A percentile compares a stretch with the other conserved stretches of the same genome.
Evolutionary conservation across 2,888 invertebrate species (phyloP).

Genomic region (Stenodera caucasica): DNA sequence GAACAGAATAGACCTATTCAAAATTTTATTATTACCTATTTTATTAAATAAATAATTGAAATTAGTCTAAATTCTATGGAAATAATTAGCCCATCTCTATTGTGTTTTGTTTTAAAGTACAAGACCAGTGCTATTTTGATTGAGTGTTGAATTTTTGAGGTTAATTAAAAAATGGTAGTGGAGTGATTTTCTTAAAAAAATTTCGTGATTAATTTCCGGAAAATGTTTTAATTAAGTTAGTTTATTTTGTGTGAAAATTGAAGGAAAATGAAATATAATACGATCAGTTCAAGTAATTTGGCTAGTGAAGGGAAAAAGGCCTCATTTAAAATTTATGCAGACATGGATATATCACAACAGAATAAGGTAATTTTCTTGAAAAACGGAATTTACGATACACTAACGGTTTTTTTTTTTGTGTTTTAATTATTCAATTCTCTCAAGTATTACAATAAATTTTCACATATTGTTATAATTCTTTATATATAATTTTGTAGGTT

Average conservation of each 20-base stretch:
- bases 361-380: constrained; percentile 58
- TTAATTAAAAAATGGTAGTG: constrained; percentile 10
- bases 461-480: constrained; percentile 20
- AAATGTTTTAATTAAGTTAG: too few species aligned
- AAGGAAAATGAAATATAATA: constrained; percentile 62
- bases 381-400: background rate
- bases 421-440: too few species aligned
- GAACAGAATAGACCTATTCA: constrained; percentile 28
- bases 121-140: too few species aligned
- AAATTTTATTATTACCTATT: background rate
- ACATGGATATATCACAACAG: constrained; percentile 58
- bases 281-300: constrained; percentile 67
- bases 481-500: constrained; percentile 10
- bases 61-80: background rate
- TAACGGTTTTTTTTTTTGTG: too few species aligned
- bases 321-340: constrained; percentile 67
- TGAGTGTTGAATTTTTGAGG: background rate
- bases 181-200: too few species aligned
- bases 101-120: too few species aligned
- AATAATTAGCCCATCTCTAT: background rate
- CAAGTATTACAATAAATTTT: constrained; percentile 3
- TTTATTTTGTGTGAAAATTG: background rate
- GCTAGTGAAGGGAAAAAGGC: constrained; percentile 69
- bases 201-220: too few species aligned
- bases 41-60: background rate